A percentile compares a stretch with the other conserved stretches of the same genome.
These are phyloP conservation scores for Nasonovia ribisnigri DNA, from an alignment of 2,888 invertebrate species.

Conservation along the genomic window DNA sequence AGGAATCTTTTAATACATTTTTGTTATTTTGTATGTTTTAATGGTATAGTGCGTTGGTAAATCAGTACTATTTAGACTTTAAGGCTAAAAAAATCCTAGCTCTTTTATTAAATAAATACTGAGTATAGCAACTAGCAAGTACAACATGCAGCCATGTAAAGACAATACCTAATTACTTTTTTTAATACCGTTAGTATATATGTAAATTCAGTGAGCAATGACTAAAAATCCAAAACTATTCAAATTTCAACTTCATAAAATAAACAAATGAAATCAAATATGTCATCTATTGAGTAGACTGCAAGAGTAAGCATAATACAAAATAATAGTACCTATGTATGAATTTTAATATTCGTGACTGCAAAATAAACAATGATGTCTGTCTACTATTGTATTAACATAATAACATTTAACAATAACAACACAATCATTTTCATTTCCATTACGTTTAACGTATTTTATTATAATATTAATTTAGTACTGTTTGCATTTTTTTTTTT, in stretches of 20 bases:
- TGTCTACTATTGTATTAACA: background rate
- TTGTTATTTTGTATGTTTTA: background rate
- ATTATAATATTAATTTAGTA: slow-evolving; percentile 7
- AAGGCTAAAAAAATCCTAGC: background rate
- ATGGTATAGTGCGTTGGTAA: background rate
- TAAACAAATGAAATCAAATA: background rate
- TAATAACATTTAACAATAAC: slow-evolving; percentile 37
- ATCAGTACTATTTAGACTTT: background rate
- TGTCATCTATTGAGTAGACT: background rate
- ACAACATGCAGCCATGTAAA: background rate
- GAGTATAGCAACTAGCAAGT: background rate
- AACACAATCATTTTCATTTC: slow-evolving; percentile 5
- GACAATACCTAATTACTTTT: background rate
- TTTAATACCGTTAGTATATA: background rate
- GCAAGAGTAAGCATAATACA: background rate
- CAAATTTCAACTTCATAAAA: background rate
- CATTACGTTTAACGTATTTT: slow-evolving; percentile 9
- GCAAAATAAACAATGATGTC: slow-evolving; percentile 31
- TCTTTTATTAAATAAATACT: background rate
- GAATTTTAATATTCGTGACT: slow-evolving; percentile 23
- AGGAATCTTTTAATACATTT: background rate
- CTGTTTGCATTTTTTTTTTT: background rate
- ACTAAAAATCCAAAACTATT: background rate
- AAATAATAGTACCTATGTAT: background rate
- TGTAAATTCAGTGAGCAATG: background rate